phyloP scores from a whole-genome alignment of 2,888 invertebrate species.

The Baronia brevicornis region DNA sequence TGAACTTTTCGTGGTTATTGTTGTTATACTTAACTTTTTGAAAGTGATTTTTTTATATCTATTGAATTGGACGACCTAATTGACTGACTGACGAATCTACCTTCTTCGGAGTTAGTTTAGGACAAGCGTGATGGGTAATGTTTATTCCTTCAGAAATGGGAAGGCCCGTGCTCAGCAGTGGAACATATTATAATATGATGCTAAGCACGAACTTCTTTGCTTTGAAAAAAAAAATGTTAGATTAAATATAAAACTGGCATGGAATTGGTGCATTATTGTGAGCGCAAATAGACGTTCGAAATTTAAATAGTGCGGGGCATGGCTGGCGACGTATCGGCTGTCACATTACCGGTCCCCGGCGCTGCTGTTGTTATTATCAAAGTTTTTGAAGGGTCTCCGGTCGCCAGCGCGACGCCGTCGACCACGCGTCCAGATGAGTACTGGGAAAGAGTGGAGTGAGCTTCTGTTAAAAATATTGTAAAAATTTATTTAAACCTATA shows the following conservation, averaged over 20 bases:
- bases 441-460: conserved; percentile 28
- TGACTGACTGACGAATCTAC: too few species aligned
- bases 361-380: conserved; percentile 66
- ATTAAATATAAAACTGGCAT: not conserved
- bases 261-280: conserved; percentile 24
- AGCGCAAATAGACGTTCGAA: conserved; percentile 37
- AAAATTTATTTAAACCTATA: too few species aligned
- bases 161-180: too few species aligned
- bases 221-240: not conserved
- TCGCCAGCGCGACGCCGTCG: conserved; percentile 56
- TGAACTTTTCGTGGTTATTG: conserved; percentile 13
- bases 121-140: too few species aligned
- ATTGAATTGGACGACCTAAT: too few species aligned
- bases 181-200: too few species aligned
- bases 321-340: conserved; percentile 73
- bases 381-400: conserved; percentile 73
- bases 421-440: conserved; percentile 33
- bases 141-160: too few species aligned
- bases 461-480: too few species aligned
- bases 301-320: conserved; percentile 49
- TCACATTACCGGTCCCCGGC: conserved; percentile 62
- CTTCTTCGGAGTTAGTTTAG: too few species aligned
- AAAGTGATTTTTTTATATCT: conserved; percentile 4
- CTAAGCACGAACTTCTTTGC: too few species aligned
- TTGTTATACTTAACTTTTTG: conserved; percentile 3